These are phyloP conservation scores for Brachyrhaphis roseni DNA, from an alignment of 2,797 vertebrate genomes.

Conservation along the genomic window DNA sequence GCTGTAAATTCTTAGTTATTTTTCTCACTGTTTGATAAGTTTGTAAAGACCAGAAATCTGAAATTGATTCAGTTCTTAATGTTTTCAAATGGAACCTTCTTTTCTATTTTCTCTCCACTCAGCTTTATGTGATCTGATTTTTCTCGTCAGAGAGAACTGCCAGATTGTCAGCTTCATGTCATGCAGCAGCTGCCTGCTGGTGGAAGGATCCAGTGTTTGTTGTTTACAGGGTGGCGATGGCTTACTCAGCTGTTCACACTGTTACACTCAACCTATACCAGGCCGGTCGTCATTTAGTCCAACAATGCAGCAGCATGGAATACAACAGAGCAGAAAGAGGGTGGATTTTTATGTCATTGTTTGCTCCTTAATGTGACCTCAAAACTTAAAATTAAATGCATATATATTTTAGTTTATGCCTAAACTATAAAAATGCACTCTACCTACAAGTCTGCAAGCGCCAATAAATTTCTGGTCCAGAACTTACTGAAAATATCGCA, in stretches of 20 bases:
- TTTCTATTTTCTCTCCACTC: not conserved
- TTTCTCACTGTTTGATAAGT: not conserved
- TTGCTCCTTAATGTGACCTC: not conserved
- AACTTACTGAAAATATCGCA: not conserved
- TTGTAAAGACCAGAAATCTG: not conserved
- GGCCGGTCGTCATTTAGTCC: constrained; percentile 27
- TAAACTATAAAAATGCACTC: not conserved
- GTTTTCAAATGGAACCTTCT: constrained; percentile 20
- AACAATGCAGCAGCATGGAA: constrained; percentile 1
- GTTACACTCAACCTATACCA: constrained; percentile 25
- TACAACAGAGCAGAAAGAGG: not conserved
- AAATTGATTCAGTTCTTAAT: constrained; percentile 10
- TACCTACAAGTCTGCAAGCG: not conserved
- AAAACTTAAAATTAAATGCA: not conserved
- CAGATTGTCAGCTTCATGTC: constrained; percentile 41
- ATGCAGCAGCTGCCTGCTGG: constrained; percentile 24
- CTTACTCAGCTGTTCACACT: constrained; percentile 69
- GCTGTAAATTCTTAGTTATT: not conserved
- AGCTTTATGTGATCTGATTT: constrained; percentile 21
- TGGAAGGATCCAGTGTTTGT: constrained; percentile 70
- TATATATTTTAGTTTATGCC: not conserved
- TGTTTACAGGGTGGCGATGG: constrained; percentile 44
- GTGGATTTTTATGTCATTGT: not conserved
- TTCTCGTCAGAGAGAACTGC: constrained; percentile 34
- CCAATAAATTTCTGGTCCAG: not conserved